Evolutionary conservation across 2,888 invertebrate species (phyloP).

Genomic region (Dugesia japonica): DNA sequence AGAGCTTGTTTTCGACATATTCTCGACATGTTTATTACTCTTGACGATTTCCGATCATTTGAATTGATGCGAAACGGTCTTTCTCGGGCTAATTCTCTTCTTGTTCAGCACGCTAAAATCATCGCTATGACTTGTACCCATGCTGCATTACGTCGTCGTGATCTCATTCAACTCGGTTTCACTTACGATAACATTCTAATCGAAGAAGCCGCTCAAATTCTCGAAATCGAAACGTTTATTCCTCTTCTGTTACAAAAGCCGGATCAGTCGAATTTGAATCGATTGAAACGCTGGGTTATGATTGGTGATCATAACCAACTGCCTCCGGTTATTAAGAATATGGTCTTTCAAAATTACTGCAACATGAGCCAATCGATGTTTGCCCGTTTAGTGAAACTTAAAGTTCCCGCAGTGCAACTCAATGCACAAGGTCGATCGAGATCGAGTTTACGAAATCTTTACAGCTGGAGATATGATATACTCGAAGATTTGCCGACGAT

Average conservation of each 20-base stretch:
- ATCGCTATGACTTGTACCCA: slow-evolving; percentile 99
- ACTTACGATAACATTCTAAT: slow-evolving; percentile 76
- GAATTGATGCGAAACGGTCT: slow-evolving; percentile 81
- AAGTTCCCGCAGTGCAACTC: slow-evolving; percentile 85
- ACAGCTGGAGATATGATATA: slow-evolving; percentile 79
- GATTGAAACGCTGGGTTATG: slow-evolving; percentile 98
- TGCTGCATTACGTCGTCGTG: slow-evolving; percentile 84
- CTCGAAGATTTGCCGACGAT: slow-evolving; percentile 85
- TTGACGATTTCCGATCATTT: slow-evolving; percentile 89
- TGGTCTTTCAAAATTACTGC: slow-evolving; percentile 90
- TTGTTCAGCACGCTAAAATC: slow-evolving; percentile 95
- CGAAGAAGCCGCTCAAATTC: slow-evolving; percentile 96
- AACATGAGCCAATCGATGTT: slow-evolving; percentile 99
- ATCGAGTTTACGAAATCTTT: slow-evolving; percentile 73
- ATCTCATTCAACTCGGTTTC: slow-evolving; percentile 54
- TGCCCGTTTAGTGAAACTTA: slow-evolving; percentile 79
- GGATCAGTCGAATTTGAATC: slow-evolving; percentile 62
- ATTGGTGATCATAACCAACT: slow-evolving; percentile 96
- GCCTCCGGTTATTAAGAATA: slow-evolving; percentile 96
- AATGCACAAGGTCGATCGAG: slow-evolving; percentile 92
- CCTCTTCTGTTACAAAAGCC: slow-evolving; percentile 81
- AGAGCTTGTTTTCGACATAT: slow-evolving; percentile 82
- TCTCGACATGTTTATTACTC: slow-evolving; percentile 78
- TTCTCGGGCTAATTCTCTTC: slow-evolving; percentile 81
- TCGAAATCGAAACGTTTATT: slow-evolving; percentile 98